Conservation (phyloP, 2,888 invertebrate species). For the Drosophila villosipedis region DNA sequence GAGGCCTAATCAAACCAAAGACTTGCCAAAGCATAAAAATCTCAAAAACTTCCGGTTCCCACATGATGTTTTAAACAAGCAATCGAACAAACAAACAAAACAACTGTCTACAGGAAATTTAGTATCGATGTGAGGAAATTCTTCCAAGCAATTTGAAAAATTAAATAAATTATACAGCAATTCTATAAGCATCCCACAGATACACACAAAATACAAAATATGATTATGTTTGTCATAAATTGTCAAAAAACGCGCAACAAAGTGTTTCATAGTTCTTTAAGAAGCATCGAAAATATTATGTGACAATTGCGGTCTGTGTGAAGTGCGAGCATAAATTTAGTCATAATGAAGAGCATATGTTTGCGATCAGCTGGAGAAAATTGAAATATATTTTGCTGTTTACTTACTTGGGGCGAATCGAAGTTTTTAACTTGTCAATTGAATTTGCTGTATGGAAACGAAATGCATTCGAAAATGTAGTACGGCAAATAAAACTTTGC, state of each 20-base stretch:
- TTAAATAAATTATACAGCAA: slow-evolving; percentile 49
- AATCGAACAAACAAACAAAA: slow-evolving; percentile 29
- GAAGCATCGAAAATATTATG: not conserved
- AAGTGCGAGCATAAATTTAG: not conserved
- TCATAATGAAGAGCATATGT: not conserved
- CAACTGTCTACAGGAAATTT: slow-evolving; percentile 34
- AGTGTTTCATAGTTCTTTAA: not conserved
- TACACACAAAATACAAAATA: slow-evolving; percentile 28
- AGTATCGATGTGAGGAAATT: slow-evolving; percentile 7
- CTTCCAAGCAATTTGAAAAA: slow-evolving; percentile 40
- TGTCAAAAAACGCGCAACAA: not conserved
- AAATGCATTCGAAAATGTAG: slow-evolving; percentile 49
- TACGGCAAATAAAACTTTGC: slow-evolving; percentile 46
- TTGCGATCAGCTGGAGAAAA: not conserved
- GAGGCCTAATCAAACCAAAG: slow-evolving; percentile 66
- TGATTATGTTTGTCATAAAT: slow-evolving; percentile 1
- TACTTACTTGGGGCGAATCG: slow-evolving; percentile 19
- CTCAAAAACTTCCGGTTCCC: slow-evolving; percentile 57
- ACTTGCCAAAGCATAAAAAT: slow-evolving; percentile 61
- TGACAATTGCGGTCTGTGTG: not conserved
- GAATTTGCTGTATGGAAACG: slow-evolving; percentile 29
- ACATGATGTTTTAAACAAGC: slow-evolving; percentile 41
- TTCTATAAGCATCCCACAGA: slow-evolving; percentile 21
- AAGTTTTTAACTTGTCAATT: slow-evolving; percentile 52
- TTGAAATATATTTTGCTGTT: slow-evolving; percentile 5